A percentile compares a stretch with the other conserved stretches of the same genome.
Evolutionary conservation across 2,888 invertebrate genomes (phyloP).

Genomic region (Apotomis betuletana): DNA sequence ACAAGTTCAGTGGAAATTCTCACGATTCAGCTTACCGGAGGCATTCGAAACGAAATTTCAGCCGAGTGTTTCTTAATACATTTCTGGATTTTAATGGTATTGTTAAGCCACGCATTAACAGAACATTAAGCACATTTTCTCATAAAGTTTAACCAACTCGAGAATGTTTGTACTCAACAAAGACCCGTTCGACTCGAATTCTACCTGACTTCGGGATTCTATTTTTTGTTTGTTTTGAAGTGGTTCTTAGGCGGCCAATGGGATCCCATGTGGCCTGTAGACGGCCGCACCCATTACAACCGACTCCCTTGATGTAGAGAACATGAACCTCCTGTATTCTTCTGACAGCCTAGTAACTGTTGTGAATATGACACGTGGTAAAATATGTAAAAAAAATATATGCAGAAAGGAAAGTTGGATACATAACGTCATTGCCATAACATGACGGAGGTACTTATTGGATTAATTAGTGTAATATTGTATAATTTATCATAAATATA

Average conservation of each 20-base stretch:
- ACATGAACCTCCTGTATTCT: slow-evolving; percentile 19
- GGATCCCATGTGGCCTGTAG: not conserved
- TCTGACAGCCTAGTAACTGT: slow-evolving; percentile 21
- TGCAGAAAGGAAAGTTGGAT: not conserved
- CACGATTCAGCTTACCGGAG: slow-evolving; percentile 51
- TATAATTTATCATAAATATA: too few species aligned
- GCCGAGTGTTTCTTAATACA: slow-evolving; percentile 30
- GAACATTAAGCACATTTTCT: slow-evolving; percentile 3
- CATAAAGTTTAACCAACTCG: slow-evolving; percentile 4
- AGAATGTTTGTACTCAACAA: not conserved
- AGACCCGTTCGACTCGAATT: not conserved
- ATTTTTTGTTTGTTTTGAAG: slow-evolving; percentile 19
- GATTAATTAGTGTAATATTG: too few species aligned
- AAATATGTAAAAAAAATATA: not conserved
- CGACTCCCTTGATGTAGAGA: slow-evolving; percentile 11
- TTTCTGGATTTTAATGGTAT: slow-evolving; percentile 23
- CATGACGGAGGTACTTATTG: too few species aligned
- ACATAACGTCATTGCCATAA: too few species aligned
- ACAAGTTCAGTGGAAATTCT: slow-evolving; percentile 62
- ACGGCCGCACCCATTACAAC: slow-evolving; percentile 19
- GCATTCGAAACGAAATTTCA: slow-evolving; percentile 47
- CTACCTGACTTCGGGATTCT: not conserved
- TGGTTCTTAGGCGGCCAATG: slow-evolving; percentile 21
- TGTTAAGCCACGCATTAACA: slow-evolving; percentile 18
- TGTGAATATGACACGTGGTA: slow-evolving; percentile 35